Conservation (phyloP, 2,888 invertebrate species). For the Drosophila hamatofila region DNA sequence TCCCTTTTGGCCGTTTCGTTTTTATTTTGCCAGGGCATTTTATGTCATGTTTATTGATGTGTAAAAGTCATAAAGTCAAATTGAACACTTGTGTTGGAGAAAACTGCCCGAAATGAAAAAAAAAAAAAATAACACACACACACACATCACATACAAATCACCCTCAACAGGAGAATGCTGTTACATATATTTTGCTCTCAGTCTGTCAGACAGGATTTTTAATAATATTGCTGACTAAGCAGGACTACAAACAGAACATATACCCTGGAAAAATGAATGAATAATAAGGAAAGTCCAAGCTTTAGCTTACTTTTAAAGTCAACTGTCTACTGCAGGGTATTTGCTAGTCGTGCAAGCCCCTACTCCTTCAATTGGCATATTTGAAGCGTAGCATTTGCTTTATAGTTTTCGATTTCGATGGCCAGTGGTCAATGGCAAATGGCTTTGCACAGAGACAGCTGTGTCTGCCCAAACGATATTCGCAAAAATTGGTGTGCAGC, state of each 20-base stretch:
- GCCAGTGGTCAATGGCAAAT: constrained; percentile 4
- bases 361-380: constrained; percentile 1
- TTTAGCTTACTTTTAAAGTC: too few relatives aligned
- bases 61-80: constrained; percentile 80
- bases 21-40: constrained; percentile 71
- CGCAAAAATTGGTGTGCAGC: neutral
- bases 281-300: neutral
- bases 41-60: constrained; percentile 82
- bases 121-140: too few relatives aligned
- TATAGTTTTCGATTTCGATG: constrained; percentile 34
- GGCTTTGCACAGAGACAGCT: constrained; percentile 24
- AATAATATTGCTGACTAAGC: constrained; percentile 25
- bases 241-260: neutral
- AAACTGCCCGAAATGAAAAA: neutral
- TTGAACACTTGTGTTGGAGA: constrained; percentile 66
- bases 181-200: constrained; percentile 7
- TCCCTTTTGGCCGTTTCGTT: constrained; percentile 72
- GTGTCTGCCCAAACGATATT: constrained; percentile 7
- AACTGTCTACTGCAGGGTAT: constrained; percentile 11
- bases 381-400: constrained; percentile 15
- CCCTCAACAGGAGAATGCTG: constrained; percentile 19
- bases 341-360: neutral
- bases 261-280: constrained; percentile 12
- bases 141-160: neutral
- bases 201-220: constrained; percentile 11